phyloP scores from a whole-genome alignment of 2,113 vertebrate species.

The Mesitornis unicolor region DNA sequence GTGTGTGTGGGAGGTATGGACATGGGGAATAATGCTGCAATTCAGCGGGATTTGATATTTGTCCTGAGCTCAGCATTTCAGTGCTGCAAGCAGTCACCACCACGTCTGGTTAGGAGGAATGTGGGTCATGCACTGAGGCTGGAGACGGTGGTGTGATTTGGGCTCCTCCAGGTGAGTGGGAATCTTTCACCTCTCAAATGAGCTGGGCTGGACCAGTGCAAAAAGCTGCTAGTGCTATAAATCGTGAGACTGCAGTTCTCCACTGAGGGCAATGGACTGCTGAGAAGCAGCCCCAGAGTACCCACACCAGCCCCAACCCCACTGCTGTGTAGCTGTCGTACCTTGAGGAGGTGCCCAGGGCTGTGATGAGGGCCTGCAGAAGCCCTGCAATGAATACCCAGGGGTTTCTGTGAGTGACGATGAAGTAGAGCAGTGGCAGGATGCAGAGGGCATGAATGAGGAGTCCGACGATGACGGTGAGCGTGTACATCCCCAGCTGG shows the following conservation, averaged over 20 bases:
- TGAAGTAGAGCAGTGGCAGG: slow-evolving; percentile 90
- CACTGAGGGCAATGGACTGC: neutral
- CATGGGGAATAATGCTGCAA: neutral
- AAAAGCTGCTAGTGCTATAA: neutral
- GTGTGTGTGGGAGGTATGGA: neutral
- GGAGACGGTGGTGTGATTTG: too few relatives aligned
- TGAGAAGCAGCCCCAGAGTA: neutral
- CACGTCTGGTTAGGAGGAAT: neutral
- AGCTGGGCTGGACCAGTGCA: neutral
- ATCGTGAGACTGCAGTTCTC: neutral
- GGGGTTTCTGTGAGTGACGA: slow-evolving; percentile 90
- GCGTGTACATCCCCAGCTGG: slow-evolving; percentile 94
- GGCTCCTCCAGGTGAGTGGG: neutral
- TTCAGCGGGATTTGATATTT: neutral
- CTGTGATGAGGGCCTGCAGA: slow-evolving; percentile 93
- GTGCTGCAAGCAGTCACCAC: neutral
- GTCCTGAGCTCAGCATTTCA: neutral
- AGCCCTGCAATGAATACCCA: slow-evolving; percentile 88
- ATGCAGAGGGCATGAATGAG: slow-evolving; percentile 89
- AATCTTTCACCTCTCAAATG: neutral
- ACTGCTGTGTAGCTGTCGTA: slow-evolving; percentile 9
- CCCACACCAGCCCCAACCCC: neutral
- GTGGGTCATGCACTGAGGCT: too few relatives aligned
- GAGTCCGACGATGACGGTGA: slow-evolving; percentile 90
- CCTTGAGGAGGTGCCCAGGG: slow-evolving; percentile 95